Percentiles rank a stretch among this genome's conserved stretches.
These are phyloP conservation scores for Copsychus sechellarum DNA, from an alignment of 2,113 vertebrate genomes.

Conservation along the genomic window DNA sequence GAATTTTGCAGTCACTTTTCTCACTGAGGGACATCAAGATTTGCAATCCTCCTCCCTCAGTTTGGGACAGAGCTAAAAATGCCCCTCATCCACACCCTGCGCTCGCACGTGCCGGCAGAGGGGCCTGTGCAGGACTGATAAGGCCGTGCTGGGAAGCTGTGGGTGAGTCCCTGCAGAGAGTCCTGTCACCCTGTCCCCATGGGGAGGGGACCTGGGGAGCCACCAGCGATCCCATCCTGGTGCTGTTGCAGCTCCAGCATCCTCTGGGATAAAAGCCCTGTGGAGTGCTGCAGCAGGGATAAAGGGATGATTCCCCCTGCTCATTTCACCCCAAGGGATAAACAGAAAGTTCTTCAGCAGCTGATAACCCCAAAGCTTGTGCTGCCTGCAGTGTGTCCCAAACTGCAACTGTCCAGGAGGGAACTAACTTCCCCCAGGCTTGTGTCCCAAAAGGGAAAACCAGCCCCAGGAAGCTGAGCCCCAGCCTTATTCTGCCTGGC, in stretches of 20 bases:
- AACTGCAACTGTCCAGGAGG: neutral
- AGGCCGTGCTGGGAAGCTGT: neutral
- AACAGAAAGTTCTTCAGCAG: neutral
- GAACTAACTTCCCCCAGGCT: fast-evolving
- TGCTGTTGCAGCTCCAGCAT: neutral
- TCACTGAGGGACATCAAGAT: neutral
- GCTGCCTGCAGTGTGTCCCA: fast-evolving
- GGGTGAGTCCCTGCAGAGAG: neutral
- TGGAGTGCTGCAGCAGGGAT: neutral
- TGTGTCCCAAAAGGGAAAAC: neutral
- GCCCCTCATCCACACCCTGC: neutral
- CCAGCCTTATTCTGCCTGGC: neutral
- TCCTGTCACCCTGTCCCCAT: neutral
- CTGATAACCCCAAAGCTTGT: neutral
- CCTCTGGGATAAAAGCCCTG: neutral
- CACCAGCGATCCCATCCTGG: fast-evolving
- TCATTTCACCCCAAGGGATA: neutral
- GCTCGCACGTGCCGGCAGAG: neutral
- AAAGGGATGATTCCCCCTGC: neutral
- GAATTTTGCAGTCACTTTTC: neutral
- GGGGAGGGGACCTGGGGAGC: neutral
- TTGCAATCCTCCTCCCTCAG: constrained; percentile 16
- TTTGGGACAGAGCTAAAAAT: neutral
- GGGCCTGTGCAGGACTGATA: neutral
- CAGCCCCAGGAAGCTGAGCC: neutral